phyloP scores from a whole-genome alignment of 1,140 invertebrate genomes.

The roundworm (Caenorhabditis elegans) region WBcel235 BX284604.4:9015501-9016000 shows the following conservation, averaged over 20 bases:
- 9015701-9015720: no score
- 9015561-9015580: not conserved
- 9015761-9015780: not conserved
- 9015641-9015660: not conserved
- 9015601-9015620: not conserved
- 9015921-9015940: not conserved
- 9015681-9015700: not conserved
- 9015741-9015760: not conserved
- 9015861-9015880: not conserved
- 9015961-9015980: no score
- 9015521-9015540: slow-evolving; percentile 11
- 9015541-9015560: not conserved
- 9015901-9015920: no score
- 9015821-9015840: not conserved
- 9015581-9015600: not conserved
- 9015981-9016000: no score
- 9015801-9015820: not conserved
- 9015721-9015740: not conserved
- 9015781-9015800: not conserved
- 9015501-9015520: not conserved
- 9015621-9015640: not conserved
- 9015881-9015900: not conserved
- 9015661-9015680: slow-evolving; percentile 24
- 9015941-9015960: not conserved
- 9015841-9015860: slow-evolving; percentile 22